Conservation (phyloP, 2,797 vertebrate genomes). For the Falco novaeseelandiae region DNA sequence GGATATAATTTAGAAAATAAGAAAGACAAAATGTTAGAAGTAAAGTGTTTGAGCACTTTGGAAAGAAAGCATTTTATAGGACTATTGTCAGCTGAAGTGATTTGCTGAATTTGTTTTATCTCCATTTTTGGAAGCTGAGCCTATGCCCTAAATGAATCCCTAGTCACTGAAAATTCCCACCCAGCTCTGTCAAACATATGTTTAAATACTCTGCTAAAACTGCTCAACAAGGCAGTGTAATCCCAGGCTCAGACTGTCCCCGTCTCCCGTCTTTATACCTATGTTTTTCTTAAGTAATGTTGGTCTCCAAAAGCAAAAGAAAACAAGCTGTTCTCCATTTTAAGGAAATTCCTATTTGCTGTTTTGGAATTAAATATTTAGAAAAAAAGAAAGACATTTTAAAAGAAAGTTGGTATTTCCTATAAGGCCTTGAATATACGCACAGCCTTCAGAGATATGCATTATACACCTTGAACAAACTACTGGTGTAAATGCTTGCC, state of each 20-base stretch:
- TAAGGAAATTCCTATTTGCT: not conserved
- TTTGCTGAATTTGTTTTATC: not conserved
- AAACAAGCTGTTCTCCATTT: conserved; percentile 11
- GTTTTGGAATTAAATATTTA: not conserved
- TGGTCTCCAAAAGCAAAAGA: not conserved
- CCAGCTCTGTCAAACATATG: not conserved
- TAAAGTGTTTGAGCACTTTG: not conserved
- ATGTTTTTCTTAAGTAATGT: not conserved
- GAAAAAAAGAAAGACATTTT: not conserved
- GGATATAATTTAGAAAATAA: not conserved
- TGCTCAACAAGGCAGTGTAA: not conserved
- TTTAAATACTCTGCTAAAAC: not conserved
- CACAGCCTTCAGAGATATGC: not conserved
- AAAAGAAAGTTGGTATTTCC: not conserved
- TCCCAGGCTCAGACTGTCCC: not conserved
- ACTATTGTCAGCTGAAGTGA: not conserved
- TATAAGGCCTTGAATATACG: not conserved
- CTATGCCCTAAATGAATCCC: not conserved
- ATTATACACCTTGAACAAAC: not conserved
- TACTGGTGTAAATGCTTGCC: not conserved
- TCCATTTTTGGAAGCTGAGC: not conserved
- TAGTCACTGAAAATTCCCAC: not conserved
- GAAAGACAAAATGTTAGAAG: not conserved
- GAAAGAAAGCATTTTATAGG: not conserved
- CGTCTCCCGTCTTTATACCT: not conserved